A percentile compares a stretch with the other conserved stretches of the same genome.
Evolutionary conservation across 2,113 vertebrate genomes (phyloP).

Genomic region (Pangasianodon gigas): DNA sequence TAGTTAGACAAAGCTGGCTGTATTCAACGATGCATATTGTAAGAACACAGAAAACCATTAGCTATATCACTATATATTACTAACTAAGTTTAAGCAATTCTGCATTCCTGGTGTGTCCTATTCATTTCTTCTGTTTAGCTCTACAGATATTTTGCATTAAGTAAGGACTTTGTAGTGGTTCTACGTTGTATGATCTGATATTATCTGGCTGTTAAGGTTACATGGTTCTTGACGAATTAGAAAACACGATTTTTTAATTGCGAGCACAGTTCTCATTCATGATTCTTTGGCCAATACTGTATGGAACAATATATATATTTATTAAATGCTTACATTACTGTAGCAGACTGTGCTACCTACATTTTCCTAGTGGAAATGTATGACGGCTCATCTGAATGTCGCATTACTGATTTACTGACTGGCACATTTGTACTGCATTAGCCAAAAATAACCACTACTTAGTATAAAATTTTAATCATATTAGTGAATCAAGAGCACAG

Average conservation of each 20-base stretch:
- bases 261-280: no score
- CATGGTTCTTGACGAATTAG: no score
- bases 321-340: background rate
- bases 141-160: background rate
- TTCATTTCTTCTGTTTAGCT: no score
- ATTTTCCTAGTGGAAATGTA: background rate
- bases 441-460: background rate
- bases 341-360: background rate
- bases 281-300: background rate
- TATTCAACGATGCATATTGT: background rate
- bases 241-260: no score
- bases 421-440: background rate
- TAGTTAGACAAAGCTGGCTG: background rate
- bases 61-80: background rate
- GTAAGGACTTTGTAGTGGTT: no score
- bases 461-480: background rate
- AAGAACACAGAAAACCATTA: background rate
- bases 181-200: background rate
- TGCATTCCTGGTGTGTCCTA: no score
- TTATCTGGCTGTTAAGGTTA: background rate
- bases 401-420: background rate
- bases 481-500: background rate
- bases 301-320: background rate
- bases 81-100: no score
- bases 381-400: background rate